Evolutionary conservation across 1,140 invertebrate species (phyloP).

Genomic region (Probaryconus sp.): DNA sequence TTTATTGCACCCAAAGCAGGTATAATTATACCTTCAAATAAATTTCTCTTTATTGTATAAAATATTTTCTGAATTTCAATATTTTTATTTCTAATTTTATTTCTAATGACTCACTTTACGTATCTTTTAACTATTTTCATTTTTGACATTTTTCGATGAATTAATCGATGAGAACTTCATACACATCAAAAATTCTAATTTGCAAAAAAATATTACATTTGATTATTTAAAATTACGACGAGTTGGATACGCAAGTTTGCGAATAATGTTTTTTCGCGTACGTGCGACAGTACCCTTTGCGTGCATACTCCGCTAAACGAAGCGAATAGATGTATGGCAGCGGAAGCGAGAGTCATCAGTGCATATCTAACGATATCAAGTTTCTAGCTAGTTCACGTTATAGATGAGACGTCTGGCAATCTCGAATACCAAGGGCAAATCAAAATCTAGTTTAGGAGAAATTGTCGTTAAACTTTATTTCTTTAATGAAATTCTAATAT

Average conservation of each 20-base stretch:
- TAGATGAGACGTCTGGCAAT: constrained; percentile 51
- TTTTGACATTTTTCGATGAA: too few relatives aligned
- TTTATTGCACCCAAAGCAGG: too few relatives aligned
- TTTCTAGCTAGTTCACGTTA: constrained; percentile 47
- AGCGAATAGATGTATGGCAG: constrained; percentile 57
- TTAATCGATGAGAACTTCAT: too few relatives aligned
- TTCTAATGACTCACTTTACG: too few relatives aligned
- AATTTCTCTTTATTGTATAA: too few relatives aligned
- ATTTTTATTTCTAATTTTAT: too few relatives aligned
- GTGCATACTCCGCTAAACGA: constrained; percentile 47
- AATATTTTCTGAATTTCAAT: too few relatives aligned
- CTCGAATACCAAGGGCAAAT: constrained; percentile 35
- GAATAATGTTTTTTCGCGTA: constrained; percentile 21
- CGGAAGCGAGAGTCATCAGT: constrained; percentile 61
- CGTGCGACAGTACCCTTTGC: constrained; percentile 42
- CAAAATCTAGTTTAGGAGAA: constrained; percentile 40
- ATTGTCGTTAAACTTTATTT: constrained; percentile 43
- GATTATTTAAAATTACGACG: constrained; percentile 9
- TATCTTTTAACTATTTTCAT: too few relatives aligned
- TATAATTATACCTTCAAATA: too few relatives aligned
- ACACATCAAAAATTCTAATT: too few relatives aligned
- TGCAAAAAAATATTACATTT: too few relatives aligned
- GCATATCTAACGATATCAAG: constrained; percentile 64
- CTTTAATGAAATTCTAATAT: constrained; percentile 29
- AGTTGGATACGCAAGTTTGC: constrained; percentile 7